Conservation (phyloP, 2,888 invertebrate species). For the Steromphala cineraria region DNA sequence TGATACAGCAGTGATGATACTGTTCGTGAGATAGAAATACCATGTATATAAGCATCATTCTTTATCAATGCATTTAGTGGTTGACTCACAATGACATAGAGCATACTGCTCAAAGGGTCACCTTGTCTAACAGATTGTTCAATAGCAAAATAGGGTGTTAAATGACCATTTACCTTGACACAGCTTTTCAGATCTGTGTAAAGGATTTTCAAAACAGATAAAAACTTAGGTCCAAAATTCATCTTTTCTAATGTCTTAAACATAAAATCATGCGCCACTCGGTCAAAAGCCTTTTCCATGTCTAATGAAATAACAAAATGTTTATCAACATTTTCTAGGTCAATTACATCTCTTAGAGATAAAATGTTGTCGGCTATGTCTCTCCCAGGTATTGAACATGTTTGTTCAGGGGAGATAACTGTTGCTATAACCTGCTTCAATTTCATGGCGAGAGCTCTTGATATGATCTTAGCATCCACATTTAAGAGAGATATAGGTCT, state of each 20-base stretch:
- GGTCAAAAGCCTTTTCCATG: background rate
- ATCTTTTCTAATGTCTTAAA: background rate
- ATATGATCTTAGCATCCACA: background rate
- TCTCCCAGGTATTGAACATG: background rate
- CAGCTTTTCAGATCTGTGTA: background rate
- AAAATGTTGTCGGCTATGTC: background rate
- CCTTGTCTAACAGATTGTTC: background rate
- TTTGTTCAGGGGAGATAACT: background rate
- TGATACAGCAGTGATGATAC: background rate
- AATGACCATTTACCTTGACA: background rate
- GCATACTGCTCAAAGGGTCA: background rate
- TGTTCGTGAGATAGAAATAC: no score
- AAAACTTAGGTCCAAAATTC: background rate
- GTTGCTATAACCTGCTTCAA: background rate
- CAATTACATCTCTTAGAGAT: background rate
- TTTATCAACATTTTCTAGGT: background rate
- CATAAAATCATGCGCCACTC: background rate
- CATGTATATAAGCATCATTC: no score
- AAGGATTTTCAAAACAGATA: background rate
- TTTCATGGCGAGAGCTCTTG: no score
- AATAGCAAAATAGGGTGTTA: background rate
- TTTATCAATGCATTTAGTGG: background rate
- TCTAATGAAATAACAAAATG: background rate
- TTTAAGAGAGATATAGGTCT: background rate
- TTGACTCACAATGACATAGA: background rate